Evolutionary conservation across 1,140 invertebrate species (phyloP), one percentile per base, ranked within the genome.

Genomic region (Leptonema lineaticorne): DNA sequence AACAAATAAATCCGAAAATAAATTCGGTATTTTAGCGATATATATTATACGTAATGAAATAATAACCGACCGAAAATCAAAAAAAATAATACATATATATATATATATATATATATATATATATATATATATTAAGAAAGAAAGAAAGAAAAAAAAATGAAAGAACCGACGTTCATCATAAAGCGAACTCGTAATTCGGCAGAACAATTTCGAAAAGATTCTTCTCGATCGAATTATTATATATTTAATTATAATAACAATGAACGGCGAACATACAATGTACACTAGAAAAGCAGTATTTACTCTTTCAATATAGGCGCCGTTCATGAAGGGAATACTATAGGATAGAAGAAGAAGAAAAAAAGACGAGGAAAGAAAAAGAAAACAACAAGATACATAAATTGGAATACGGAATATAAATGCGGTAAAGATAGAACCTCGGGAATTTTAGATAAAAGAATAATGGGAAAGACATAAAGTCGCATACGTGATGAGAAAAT

Each of bases 391-490:
- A 64, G 30, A 53, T 22, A 37, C 33, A 64, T 50, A 64, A 64
- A 50, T 45, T 50, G 37, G 41, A 30, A 46, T 45, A 28, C 45
- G 24, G 62, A 64, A 64, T 64, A 64, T 64, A 41, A 64, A 64
- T 64, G 46, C 11, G 24, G 62, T 29, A 64, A 64, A 46, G 27
- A 22, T 27, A 53, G 62, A 50, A 30, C 62, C 62, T 64, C 33
- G 20, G 50, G 45, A 64, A 64, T 50, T 64, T 64, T 50, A 64
- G 62, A 64, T 64, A 64, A 64, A 64, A 64, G 62, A 64, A 64
- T 64, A 64, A 64, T 64, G 62, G 22, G 46, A 53, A 64, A 64
- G 62, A 64, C 62, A 64, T 64, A 64, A 64, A 64, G 62, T 64
- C 62, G 62, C 62, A 64, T 64, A 64, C 62, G 62, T 64, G 62